Percentiles rank a stretch among this genome's conserved stretches.
Evolutionary conservation across 2,113 vertebrate species (phyloP).

Genomic region (Erythrocercus mccallii): DNA sequence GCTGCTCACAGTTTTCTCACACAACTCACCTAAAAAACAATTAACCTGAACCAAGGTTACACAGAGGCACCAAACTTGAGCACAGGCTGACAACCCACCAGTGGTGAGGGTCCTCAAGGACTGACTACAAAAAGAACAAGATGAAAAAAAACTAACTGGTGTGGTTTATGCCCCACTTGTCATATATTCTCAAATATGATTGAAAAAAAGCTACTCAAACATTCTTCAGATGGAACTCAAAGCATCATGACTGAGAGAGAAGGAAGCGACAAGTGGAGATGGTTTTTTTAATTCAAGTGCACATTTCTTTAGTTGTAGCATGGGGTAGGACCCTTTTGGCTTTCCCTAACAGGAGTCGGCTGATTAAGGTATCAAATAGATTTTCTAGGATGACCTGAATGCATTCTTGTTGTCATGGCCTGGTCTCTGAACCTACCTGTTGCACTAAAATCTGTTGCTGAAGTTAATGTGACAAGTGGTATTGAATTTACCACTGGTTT

Average conservation of each 20-base stretch:
- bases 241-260: background rate
- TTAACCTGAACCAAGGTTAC: background rate
- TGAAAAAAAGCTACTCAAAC: background rate
- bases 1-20: background rate
- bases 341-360: background rate
- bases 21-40: background rate
- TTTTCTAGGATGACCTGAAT: background rate
- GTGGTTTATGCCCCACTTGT: background rate
- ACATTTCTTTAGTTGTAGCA: background rate
- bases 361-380: background rate
- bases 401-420: background rate
- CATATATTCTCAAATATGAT: background rate
- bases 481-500: background rate
- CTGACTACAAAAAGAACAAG: background rate
- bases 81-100: background rate
- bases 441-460: background rate
- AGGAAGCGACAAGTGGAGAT: background rate
- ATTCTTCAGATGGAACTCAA: background rate
- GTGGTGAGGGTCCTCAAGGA: background rate
- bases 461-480: background rate
- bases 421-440: background rate
- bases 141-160: background rate
- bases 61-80: background rate
- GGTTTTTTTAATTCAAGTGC: background rate
- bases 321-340: background rate